A percentile compares a stretch with the other conserved stretches of the same genome.
These are phyloP conservation scores for Stictonetta naevosa DNA, from an alignment of 2,113 vertebrate genomes.

Conservation along the genomic window DNA sequence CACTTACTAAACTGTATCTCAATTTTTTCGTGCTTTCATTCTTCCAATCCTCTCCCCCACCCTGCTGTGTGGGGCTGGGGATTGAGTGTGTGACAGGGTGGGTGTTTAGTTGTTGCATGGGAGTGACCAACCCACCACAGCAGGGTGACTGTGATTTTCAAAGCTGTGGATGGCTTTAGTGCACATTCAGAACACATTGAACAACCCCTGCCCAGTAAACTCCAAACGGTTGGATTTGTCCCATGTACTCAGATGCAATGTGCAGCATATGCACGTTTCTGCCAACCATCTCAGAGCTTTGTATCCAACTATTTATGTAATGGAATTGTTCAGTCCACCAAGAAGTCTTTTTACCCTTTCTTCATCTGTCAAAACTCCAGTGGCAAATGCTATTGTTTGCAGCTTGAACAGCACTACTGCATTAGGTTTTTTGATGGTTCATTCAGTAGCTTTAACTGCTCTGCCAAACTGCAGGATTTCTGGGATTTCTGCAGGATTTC, in stretches of 20 bases:
- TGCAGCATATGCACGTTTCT: neutral
- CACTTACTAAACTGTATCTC: neutral
- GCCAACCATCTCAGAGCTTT: neutral
- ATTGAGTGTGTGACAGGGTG: neutral
- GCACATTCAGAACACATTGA: neutral
- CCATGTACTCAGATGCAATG: neutral
- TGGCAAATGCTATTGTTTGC: neutral
- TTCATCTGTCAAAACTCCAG: neutral
- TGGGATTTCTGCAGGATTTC: too few species aligned
- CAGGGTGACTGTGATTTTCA: neutral
- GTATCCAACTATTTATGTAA: neutral
- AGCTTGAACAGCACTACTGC: neutral
- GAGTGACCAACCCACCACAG: neutral
- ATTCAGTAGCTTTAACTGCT: neutral
- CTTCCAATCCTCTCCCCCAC: neutral
- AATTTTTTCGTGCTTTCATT: neutral
- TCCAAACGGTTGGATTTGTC: neutral
- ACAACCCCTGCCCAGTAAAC: too few species aligned
- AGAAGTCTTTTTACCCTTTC: neutral
- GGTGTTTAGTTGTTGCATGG: neutral
- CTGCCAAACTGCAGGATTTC: neutral
- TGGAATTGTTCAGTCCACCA: neutral
- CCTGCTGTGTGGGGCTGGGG: neutral
- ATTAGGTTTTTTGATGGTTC: neutral
- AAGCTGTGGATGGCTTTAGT: too few species aligned